A percentile compares a stretch with the other conserved stretches of the same genome.
These are phyloP conservation scores for Polyboroides typus DNA, from an alignment of 2,797 vertebrate genomes.

Conservation along the genomic window DNA sequence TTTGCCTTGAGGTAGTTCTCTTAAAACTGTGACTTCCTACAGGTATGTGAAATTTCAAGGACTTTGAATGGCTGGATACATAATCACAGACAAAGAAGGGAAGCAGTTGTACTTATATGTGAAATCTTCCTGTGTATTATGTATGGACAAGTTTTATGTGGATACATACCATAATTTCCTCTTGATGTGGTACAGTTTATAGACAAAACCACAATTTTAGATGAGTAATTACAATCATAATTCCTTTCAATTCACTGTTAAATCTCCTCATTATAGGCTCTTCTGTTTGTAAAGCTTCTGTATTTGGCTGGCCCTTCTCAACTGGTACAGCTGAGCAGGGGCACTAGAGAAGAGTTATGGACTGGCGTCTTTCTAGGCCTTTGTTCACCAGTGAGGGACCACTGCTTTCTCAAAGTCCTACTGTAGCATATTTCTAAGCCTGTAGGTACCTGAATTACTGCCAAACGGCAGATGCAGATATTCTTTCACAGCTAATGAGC, in stretches of 20 bases:
- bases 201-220: neutral
- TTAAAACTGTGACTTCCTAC: neutral
- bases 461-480: neutral
- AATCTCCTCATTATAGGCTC: neutral
- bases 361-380: neutral
- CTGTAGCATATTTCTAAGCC: neutral
- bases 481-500: neutral
- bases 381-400: neutral
- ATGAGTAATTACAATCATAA: neutral
- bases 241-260: neutral
- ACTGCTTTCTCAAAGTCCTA: neutral
- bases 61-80: neutral
- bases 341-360: neutral
- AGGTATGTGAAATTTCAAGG: neutral
- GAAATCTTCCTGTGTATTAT: neutral
- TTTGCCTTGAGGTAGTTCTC: neutral
- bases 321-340: neutral
- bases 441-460: neutral
- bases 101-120: neutral
- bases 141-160: neutral
- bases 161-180: neutral
- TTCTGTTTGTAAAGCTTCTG: neutral
- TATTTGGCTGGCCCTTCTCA: neutral
- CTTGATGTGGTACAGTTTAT: neutral
- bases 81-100: neutral